These are phyloP conservation scores for Sipha maydis DNA, from an alignment of 2,888 invertebrate genomes.

Conservation along the genomic window DNA sequence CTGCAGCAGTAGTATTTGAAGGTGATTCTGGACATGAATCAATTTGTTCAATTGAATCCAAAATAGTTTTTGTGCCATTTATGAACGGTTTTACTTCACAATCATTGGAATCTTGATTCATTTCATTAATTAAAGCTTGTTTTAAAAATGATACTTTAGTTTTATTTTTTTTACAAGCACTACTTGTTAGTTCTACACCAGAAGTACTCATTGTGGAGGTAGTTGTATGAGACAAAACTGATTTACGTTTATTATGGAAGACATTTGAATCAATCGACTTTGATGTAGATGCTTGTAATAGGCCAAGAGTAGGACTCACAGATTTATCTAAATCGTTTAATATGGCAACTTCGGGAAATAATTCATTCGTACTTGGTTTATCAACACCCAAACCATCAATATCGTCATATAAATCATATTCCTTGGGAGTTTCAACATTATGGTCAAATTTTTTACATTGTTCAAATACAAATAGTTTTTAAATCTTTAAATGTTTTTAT, in stretches of 20 bases:
- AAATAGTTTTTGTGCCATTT: conserved; percentile 26
- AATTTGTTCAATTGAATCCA: conserved; percentile 43
- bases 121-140: conserved; percentile 59
- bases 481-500: conserved; percentile 56
- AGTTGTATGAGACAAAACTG: conserved; percentile 56
- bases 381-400: conserved; percentile 83
- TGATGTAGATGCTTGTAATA: conserved; percentile 37
- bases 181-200: background rate
- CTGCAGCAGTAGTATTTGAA: conserved; percentile 25
- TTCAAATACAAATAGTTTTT: conserved; percentile 37
- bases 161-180: conserved; percentile 24
- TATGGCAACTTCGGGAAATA: conserved; percentile 81
- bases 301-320: conserved; percentile 13
- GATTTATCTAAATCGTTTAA: conserved; percentile 74
- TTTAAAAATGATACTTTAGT: conserved; percentile 54
- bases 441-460: conserved; percentile 51
- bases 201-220: background rate
- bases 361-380: conserved; percentile 81
- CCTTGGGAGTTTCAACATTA: conserved; percentile 69
- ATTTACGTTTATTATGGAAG: conserved; percentile 43
- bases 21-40: conserved; percentile 55
- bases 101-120: conserved; percentile 56
- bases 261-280: conserved; percentile 27
- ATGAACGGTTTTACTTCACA: conserved; percentile 13
- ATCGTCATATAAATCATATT: conserved; percentile 79